Evolutionary conservation across 2,888 invertebrate species (phyloP).

Genomic region (Melipona beecheii): DNA sequence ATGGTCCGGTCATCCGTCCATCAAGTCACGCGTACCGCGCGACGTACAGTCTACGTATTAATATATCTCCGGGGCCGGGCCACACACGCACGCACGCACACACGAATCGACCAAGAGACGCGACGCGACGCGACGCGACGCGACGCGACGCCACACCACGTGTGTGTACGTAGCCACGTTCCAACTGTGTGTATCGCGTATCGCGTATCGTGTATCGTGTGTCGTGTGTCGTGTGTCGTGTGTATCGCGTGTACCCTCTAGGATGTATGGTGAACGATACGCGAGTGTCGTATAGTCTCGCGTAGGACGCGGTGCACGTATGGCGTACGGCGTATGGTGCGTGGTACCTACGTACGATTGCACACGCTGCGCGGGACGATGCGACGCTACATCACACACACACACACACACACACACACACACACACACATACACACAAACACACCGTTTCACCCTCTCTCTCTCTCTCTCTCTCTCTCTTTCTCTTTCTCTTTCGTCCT

Average conservation of each 20-base stretch:
- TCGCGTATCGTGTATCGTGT: constrained; percentile 24
- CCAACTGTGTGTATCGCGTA: constrained; percentile 2
- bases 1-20: constrained; percentile 83
- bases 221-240: constrained; percentile 23
- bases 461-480: constrained; percentile 10
- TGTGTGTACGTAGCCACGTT: no score
- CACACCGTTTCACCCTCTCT: constrained; percentile 12
- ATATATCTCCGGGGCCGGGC: constrained; percentile 67
- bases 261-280: constrained; percentile 44
- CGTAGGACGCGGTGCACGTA: background rate
- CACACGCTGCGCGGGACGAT: constrained; percentile 35
- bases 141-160: background rate
- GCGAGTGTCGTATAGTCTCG: constrained; percentile 24
- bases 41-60: constrained; percentile 73
- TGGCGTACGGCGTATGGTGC: background rate
- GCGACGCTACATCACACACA: no score
- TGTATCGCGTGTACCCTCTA: constrained; percentile 23
- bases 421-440: no score
- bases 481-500: constrained; percentile 20
- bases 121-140: background rate
- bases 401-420: no score
- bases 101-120: background rate
- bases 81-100: constrained; percentile 38
- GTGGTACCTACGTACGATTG: background rate
- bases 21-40: constrained; percentile 79